Evolutionary conservation across 92 coral and sea anemone genomes (phyloP), one percentile per base, ranked within the genome.

Genomic region (Diadumene lineata): DNA sequence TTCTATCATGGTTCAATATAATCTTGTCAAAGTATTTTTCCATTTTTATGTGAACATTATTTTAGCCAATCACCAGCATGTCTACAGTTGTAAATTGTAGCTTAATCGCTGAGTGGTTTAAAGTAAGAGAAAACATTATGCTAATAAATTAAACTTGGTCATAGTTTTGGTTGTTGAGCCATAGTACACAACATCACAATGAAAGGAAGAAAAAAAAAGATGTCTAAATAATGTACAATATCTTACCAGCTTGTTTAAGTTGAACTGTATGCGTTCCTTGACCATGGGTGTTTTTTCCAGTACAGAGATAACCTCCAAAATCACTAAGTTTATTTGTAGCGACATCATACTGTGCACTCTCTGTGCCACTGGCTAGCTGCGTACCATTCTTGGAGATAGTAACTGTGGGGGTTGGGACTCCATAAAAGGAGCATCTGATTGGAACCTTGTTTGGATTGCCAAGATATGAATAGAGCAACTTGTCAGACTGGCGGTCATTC

Each of bases 321-420:
- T 80, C 79, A 18, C 44, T 34, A 0, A 43, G 31, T 7, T 72
- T 50, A 27, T 53, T 60, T 15, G 84, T 46, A 0, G 0, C 50
- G 6, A 79, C 27, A 18, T 32, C 56, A 7, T 80, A 31, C 7
- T 60, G 51, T 31, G 75, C 88, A 27, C 62, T 32, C 7, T 28
- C 16, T 34, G 83, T 79, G 11, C 90, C 97, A 21, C 3, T 44
- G 2, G 73, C 81, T 24, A 91, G 21, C 56, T 55, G 65, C 7
- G 71, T 72, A 25, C 86, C 93, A 75, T 82, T 82, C 28, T 53
- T 62, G 19, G 43, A 30, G 83, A 91, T 81, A 21, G 57, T 82
- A 26, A 91, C 89, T 33, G 63, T 21, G 0, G 97, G 97, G 7
- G 60, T 51, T 16, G 97, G 97, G 46, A 56, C 79, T n/a, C 97